Evolutionary conservation across 1,140 invertebrate genomes (phyloP), one percentile per base, ranked within the genome.

Genomic region (Scaptomyza graminum): DNA sequence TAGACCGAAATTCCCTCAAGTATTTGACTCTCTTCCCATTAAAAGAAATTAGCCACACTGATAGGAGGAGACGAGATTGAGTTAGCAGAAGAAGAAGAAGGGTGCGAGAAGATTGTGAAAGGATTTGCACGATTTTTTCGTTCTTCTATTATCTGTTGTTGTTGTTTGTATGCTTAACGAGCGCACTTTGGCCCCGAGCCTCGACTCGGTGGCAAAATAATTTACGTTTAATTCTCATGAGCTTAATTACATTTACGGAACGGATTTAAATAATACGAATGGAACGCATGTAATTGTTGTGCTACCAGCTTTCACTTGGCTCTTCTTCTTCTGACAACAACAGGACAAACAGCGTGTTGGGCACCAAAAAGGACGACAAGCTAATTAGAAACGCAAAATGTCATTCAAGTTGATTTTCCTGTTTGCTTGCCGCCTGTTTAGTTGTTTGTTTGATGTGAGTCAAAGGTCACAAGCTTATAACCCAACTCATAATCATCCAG

Each of bases 221-320:
- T 80, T 77, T 74, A 55, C 77, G 83, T 70, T 76, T 46, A 82
- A 88, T 82, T 89, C 84, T 77, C 79, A 74, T 69, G 83, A 88
- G 83, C 79, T 88, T 89, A 89, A 88, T 88, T 88, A 88, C 79
- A 69, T 89, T 88, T 77, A 89, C 76, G 84, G 50, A 16, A 41
- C 66, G 74, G 84, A 88, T 89, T 87, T 83, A 68, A 82, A 82
- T 84, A 73, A 84, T 76, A 69, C 8, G 22, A 44, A 81, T 69
- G 79, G 7, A 88, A 82, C 60, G 75, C 64, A 50, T 82, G 78
- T 88, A 85, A 88, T 76, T 82, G 78, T 72, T 60, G 47, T 64
- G 59, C 18, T 18, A 3, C 18, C 18, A 22, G 1, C 18, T 22
- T n/a, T n/a, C n/a, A n/a, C 18, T 3, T 1, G 4, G 18, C 18